A percentile compares a stretch with the other conserved stretches of the same genome.
phyloP scores from a whole-genome alignment of 1,140 invertebrate species.

The Prorops nasuta region DNA sequence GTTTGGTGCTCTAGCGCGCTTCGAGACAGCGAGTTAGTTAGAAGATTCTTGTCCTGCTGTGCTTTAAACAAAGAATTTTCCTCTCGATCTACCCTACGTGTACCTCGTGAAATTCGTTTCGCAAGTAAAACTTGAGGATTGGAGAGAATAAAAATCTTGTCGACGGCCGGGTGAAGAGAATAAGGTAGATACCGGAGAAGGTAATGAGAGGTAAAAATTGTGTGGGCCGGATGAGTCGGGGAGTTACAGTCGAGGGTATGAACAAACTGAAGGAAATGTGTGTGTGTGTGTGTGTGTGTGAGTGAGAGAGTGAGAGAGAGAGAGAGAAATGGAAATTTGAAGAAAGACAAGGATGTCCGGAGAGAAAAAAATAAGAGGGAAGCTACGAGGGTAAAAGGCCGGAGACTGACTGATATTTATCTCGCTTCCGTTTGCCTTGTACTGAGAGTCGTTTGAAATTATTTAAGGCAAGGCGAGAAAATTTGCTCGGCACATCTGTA shows the following conservation, averaged over 20 bases:
- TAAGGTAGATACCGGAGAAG: too few relatives aligned
- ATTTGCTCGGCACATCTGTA: not conserved
- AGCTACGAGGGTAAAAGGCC: not conserved
- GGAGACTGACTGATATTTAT: not conserved
- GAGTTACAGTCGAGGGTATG: too few relatives aligned
- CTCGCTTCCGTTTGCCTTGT: not conserved
- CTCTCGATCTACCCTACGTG: too few relatives aligned
- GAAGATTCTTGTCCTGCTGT: too few relatives aligned
- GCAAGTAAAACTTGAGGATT: too few relatives aligned
- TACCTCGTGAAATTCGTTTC: too few relatives aligned
- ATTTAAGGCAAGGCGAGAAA: not conserved
- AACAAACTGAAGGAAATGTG: not conserved
- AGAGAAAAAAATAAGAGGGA: not conserved
- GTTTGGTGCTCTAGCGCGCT: too few relatives aligned
- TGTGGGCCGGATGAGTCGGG: too few relatives aligned
- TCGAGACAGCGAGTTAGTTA: too few relatives aligned
- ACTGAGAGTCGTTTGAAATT: not conserved
- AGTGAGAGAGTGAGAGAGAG: not conserved
- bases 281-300: not conserved
- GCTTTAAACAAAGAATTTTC: too few relatives aligned
- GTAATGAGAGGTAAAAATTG: too few relatives aligned
- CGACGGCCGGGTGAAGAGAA: not conserved
- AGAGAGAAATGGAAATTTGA: not conserved
- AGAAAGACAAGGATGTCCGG: not conserved
- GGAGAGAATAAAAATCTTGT: slow-evolving; percentile 16